A percentile compares a stretch with the other conserved stretches of the same genome.
phyloP scores from a whole-genome alignment of 2,797 vertebrate species.

The Forpus xanthops region DNA sequence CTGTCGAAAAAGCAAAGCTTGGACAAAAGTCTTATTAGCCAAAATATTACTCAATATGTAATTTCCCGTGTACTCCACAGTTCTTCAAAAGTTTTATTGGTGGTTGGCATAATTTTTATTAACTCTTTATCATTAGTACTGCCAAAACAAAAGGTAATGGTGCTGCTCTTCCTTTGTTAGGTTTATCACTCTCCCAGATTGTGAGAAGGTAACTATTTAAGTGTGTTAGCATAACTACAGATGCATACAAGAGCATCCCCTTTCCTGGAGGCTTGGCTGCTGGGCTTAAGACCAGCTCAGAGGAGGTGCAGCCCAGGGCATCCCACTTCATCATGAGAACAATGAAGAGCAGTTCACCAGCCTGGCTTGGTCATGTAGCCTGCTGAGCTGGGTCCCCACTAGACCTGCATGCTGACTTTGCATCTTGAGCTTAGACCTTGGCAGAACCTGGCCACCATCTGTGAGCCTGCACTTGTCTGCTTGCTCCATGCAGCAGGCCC shows the following conservation, averaged over 20 bases:
- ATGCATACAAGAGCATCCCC: neutral
- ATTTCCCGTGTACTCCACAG: neutral
- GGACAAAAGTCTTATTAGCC: neutral
- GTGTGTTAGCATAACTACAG: neutral
- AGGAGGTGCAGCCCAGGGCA: neutral
- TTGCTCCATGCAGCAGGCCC: fast-evolving
- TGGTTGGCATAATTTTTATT: neutral
- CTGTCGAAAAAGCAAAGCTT: neutral
- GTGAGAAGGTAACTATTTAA: neutral
- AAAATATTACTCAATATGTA: neutral
- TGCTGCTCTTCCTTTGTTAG: neutral
- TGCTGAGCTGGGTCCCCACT: neutral
- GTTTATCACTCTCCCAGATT: neutral
- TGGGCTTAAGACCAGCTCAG: neutral
- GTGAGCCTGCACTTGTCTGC: neutral
- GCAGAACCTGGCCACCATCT: too few species aligned
- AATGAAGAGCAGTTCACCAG: neutral
- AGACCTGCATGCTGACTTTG: neutral
- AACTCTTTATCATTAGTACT: neutral
- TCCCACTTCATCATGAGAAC: neutral
- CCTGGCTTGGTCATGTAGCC: fast-evolving
- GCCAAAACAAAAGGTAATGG: neutral
- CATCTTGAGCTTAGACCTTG: neutral
- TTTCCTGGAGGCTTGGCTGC: neutral
- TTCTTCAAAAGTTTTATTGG: neutral